Evolutionary conservation across 2,113 vertebrate genomes (phyloP).

Genomic region (Echinops telfairi): DNA sequence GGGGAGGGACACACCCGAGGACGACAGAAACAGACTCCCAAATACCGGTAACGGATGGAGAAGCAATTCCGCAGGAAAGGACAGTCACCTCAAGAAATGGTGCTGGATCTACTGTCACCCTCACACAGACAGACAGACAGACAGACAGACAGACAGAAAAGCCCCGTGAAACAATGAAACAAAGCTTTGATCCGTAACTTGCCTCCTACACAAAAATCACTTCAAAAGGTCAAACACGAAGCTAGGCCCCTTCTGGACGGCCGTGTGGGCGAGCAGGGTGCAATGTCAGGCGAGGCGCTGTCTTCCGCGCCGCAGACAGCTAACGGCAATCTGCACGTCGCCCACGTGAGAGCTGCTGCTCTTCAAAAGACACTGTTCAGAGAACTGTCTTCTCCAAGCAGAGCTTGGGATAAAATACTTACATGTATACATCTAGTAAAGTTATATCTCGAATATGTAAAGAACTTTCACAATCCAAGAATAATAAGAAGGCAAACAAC

Average conservation of each 20-base stretch:
- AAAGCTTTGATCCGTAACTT: not conserved
- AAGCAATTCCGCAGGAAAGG: not conserved
- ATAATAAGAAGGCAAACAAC: not conserved
- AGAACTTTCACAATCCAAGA: conserved; percentile 12
- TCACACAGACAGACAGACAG: not conserved
- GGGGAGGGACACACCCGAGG: not conserved
- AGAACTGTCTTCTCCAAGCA: not conserved
- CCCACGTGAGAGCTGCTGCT: conserved; percentile 24
- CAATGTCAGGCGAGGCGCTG: too few species aligned
- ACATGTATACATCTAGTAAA: not conserved
- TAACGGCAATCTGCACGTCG: not conserved
- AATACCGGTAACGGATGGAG: not conserved
- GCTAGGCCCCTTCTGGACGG: not conserved
- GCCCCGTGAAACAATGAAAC: not conserved
- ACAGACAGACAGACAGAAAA: not conserved
- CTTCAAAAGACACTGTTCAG: not conserved
- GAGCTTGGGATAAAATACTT: not conserved
- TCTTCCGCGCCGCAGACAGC: too few species aligned
- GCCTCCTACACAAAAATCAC: not conserved
- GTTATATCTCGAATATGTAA: conserved; percentile 20
- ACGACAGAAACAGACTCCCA: not conserved
- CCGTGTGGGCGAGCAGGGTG: too few species aligned
- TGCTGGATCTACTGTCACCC: not conserved
- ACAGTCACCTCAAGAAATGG: not conserved
- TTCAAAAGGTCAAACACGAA: conserved; percentile 7